A percentile compares a stretch with the other conserved stretches of the same genome.
phyloP scores from a whole-genome alignment of 2,888 invertebrate species.

The Ceratothoa steindachneri region DNA sequence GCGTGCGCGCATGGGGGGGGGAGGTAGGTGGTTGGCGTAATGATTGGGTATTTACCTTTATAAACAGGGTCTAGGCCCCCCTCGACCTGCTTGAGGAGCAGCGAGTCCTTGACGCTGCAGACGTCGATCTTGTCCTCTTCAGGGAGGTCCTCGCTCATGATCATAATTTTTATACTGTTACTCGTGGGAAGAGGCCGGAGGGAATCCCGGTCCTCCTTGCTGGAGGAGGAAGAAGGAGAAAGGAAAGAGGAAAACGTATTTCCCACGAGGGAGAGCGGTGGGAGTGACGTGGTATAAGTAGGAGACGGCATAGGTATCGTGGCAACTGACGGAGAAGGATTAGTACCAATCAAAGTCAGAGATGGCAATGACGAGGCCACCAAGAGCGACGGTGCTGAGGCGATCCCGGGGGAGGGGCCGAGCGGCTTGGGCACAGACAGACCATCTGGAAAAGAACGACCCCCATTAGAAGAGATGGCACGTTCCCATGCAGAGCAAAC shows the following conservation, averaged over 20 bases:
- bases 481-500: no score
- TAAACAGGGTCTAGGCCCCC: not conserved
- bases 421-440: not conserved
- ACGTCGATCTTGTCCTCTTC: not conserved
- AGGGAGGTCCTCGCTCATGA: not conserved
- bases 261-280: not conserved
- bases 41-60: no score
- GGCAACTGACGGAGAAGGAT: not conserved
- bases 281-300: not conserved
- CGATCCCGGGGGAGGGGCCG: not conserved
- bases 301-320: not conserved
- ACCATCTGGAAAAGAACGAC: not conserved
- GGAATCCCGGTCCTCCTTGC: not conserved
- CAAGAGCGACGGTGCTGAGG: not conserved
- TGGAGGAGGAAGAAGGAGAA: not conserved
- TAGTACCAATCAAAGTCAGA: no score
- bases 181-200: not conserved
- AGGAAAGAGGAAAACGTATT: not conserved
- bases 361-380: not conserved
- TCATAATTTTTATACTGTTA: not conserved
- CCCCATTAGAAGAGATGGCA: no score
- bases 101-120: not conserved
- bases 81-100: not conserved
- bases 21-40: no score
- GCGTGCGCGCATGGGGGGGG: no score